phyloP scores from a whole-genome alignment of 2,888 invertebrate genomes.

The Heliconius ethilla region DNA sequence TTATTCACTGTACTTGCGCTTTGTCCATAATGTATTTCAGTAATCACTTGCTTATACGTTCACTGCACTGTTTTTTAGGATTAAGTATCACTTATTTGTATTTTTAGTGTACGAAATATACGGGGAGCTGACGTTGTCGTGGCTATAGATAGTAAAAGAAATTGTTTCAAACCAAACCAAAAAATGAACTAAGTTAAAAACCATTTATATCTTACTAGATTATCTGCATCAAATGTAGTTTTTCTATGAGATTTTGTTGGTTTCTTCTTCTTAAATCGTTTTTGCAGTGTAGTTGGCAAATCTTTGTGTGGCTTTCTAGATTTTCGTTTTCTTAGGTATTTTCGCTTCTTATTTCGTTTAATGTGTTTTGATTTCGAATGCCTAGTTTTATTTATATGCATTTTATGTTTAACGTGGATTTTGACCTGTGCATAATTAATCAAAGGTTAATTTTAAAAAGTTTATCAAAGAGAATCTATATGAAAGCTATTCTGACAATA shows the following conservation, averaged over 20 bases:
- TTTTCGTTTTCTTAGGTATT: constrained; percentile 1
- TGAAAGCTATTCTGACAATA: neutral
- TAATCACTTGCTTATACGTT: too few relatives aligned
- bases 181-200: neutral
- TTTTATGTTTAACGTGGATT: constrained; percentile 2
- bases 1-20: too few relatives aligned
- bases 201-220: neutral
- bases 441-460: neutral
- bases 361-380: neutral
- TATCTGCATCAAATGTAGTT: neutral
- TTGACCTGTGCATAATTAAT: neutral
- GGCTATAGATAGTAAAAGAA: too few relatives aligned
- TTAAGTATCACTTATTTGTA: too few relatives aligned
- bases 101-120: too few relatives aligned
- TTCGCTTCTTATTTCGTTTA: neutral
- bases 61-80: too few relatives aligned
- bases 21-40: too few relatives aligned
- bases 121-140: too few relatives aligned
- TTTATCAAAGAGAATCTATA: neutral
- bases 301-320: neutral
- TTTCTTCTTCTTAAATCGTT: constrained; percentile 15
- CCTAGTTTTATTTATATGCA: neutral
- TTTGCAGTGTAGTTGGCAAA: neutral
- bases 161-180: too few relatives aligned
- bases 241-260: neutral